Percentiles rank a stretch among this genome's conserved stretches.
Conservation (phyloP, 2,888 invertebrate genomes). For the Deilephila elpenor region DNA sequence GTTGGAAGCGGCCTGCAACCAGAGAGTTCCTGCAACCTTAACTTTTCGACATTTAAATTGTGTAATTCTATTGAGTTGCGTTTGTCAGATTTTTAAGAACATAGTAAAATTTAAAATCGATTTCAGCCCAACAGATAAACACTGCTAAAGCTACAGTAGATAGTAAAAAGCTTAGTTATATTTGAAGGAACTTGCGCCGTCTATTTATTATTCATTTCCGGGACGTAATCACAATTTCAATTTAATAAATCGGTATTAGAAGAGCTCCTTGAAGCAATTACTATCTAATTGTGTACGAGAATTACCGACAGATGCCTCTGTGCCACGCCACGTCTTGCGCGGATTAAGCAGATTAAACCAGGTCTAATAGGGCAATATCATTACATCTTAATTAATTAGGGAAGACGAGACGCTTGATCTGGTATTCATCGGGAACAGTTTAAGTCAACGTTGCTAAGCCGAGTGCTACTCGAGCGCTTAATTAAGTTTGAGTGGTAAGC, state of each 20-base stretch:
- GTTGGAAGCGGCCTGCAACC: too few species aligned
- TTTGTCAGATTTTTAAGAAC: too few species aligned
- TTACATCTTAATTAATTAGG: conserved; percentile 33
- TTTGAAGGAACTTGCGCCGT: too few species aligned
- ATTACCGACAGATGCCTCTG: conserved; percentile 8
- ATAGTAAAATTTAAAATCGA: too few species aligned
- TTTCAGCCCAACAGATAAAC: too few species aligned
- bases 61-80: too few species aligned
- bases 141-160: too few species aligned
- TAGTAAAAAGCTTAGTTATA: too few species aligned
- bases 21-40: too few species aligned
- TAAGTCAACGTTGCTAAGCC: conserved; percentile 35
- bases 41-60: too few species aligned
- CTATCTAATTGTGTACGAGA: conserved; percentile 22
- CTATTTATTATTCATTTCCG: not conserved
- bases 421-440: conserved; percentile 38
- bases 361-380: conserved; percentile 31
- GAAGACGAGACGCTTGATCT: conserved; percentile 31
- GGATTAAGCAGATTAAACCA: conserved; percentile 27
- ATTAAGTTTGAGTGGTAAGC: conserved; percentile 30
- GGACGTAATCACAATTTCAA: not conserved
- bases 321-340: conserved; percentile 28
- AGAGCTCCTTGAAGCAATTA: conserved; percentile 1
- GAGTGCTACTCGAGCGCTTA: conserved; percentile 31
- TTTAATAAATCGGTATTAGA: conserved; percentile 4